These are phyloP conservation scores for Lanius collurio DNA, from an alignment of 2,113 vertebrate species.

Conservation along the genomic window DNA sequence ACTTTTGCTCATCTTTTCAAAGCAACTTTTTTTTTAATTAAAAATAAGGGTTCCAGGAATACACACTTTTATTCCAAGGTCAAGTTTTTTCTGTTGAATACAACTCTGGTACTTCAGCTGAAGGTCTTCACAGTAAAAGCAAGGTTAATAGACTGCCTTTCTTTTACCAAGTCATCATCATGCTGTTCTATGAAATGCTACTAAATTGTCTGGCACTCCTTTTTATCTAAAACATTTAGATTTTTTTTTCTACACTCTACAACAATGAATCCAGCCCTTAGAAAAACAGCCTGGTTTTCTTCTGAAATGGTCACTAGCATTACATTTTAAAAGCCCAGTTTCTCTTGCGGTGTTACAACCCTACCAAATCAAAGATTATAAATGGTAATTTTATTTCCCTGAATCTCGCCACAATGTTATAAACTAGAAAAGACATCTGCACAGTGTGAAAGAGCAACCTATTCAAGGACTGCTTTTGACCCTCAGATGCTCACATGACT, in stretches of 20 bases:
- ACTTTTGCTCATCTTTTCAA: constrained; percentile 68
- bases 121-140: constrained; percentile 86
- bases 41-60: constrained; percentile 73
- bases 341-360: not conserved
- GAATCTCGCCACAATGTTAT: not conserved
- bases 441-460: not conserved
- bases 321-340: not conserved
- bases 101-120: constrained; percentile 81
- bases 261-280: constrained; percentile 63
- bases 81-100: constrained; percentile 77
- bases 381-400: not conserved
- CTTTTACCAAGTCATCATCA: constrained; percentile 77
- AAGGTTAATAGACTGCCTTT: constrained; percentile 86
- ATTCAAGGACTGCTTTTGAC: not conserved
- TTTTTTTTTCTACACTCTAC: not conserved
- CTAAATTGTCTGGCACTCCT: constrained; percentile 58
- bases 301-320: not conserved
- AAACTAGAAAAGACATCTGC: not conserved
- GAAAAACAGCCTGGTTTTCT: constrained; percentile 46
- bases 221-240: not conserved
- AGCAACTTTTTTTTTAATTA: constrained; percentile 70
- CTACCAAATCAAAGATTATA: not conserved
- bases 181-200: constrained; percentile 77
- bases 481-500: not conserved
- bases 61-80: constrained; percentile 75